Percentiles rank a stretch among this genome's conserved stretches.
phyloP scores from a whole-genome alignment of 2,888 invertebrate genomes.

The Dasysyrphus albostriatus region DNA sequence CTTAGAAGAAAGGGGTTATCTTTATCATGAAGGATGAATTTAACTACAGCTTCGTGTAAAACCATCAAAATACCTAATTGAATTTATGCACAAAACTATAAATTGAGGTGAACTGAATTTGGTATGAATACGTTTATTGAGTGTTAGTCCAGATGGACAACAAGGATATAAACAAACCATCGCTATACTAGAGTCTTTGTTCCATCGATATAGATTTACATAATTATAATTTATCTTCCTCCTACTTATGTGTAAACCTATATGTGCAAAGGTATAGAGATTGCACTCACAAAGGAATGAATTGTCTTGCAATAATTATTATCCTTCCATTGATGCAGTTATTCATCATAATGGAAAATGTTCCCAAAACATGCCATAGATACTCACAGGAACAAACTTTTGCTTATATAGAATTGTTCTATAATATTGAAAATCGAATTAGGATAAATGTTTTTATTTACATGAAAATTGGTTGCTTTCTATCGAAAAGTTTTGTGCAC shows the following conservation, averaged over 20 bases:
- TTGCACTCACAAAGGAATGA: constrained; percentile 15
- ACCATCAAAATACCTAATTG: constrained; percentile 38
- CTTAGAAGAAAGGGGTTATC: background rate
- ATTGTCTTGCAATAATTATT: constrained; percentile 35
- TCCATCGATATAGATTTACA: constrained; percentile 50
- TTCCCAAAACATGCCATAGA: background rate
- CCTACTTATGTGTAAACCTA: background rate
- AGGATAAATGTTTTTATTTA: constrained; percentile 67
- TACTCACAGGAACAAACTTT: background rate
- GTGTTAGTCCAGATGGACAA: constrained; percentile 9
- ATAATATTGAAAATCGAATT: constrained; percentile 56
- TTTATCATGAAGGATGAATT: background rate
- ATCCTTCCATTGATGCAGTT: constrained; percentile 25
- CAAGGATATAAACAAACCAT: constrained; percentile 21
- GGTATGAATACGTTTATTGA: background rate
- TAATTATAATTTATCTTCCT: constrained; percentile 55
- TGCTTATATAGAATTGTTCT: constrained; percentile 11
- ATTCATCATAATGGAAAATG: constrained; percentile 32
- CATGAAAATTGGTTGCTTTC: constrained; percentile 36
- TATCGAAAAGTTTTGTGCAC: constrained; percentile 25
- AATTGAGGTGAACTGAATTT: background rate
- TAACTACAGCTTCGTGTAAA: constrained; percentile 6
- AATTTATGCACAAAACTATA: constrained; percentile 45
- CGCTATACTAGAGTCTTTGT: constrained; percentile 55
- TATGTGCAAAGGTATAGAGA: no score